Percentiles rank a stretch among this genome's conserved stretches.
Evolutionary conservation across 1,140 invertebrate species (phyloP).

Genomic region (Lerema accius): DNA sequence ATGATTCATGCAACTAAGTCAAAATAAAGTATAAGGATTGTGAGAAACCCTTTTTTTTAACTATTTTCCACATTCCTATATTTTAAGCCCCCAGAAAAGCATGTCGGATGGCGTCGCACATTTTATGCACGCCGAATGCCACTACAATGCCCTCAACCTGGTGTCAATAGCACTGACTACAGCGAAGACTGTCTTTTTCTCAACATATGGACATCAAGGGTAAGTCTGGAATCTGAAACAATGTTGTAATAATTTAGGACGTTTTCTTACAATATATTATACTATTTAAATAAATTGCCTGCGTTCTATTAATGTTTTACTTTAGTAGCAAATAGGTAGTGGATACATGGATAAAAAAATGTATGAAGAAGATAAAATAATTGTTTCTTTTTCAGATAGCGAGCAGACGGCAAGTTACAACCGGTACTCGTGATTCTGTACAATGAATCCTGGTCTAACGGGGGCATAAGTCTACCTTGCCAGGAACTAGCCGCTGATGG

Average conservation of each 20-base stretch:
- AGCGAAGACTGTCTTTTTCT: conserved; percentile 74
- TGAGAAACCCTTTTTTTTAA: no score
- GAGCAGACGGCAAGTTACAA: conserved; percentile 81
- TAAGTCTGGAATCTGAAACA: conserved; percentile 38
- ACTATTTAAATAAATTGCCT: no score
- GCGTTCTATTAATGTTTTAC: no score
- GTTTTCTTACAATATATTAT: no score
- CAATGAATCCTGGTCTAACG: conserved; percentile 78
- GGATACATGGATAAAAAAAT: no score
- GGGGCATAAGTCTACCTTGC: conserved; percentile 78
- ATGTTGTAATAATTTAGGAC: no score
- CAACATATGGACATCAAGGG: conserved; percentile 75
- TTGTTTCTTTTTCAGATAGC: conserved; percentile 71
- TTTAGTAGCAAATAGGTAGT: no score
- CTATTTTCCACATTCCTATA: no score
- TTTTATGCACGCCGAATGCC: conserved; percentile 70
- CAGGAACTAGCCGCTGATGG: conserved; percentile 87
- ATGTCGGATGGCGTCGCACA: conserved; percentile 67
- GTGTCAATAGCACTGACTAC: conserved; percentile 47
- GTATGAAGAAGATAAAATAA: no score
- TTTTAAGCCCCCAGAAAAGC: conserved; percentile 64
- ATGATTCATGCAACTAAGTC: no score
- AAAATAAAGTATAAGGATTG: no score
- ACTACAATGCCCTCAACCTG: conserved; percentile 62
- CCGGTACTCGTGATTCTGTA: conserved; percentile 85